Percentiles rank a stretch among this genome's conserved stretches.
Evolutionary conservation across 2,113 vertebrate species (phyloP).

Genomic region (Nibea albiflora): DNA sequence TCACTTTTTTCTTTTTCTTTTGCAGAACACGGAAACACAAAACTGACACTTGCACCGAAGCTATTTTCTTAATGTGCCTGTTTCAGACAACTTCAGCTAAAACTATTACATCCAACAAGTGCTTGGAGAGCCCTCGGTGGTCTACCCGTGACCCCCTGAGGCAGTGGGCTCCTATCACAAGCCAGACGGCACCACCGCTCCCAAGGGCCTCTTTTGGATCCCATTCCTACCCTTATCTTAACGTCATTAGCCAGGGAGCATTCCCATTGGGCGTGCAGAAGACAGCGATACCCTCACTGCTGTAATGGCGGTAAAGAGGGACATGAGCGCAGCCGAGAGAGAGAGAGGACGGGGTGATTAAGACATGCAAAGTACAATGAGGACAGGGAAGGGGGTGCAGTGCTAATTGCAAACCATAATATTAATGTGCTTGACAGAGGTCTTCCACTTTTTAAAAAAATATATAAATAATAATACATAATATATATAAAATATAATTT

Average conservation of each 20-base stretch:
- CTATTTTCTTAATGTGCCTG: background rate
- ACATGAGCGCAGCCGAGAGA: background rate
- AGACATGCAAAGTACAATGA: slow-evolving; percentile 9
- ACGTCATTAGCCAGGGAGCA: slow-evolving; percentile 33
- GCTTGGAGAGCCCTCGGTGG: slow-evolving; percentile 2
- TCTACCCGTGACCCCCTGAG: slow-evolving; percentile 46
- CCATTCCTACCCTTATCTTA: slow-evolving; percentile 60
- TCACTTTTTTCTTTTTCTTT: background rate
- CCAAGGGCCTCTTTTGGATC: slow-evolving; percentile 49
- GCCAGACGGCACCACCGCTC: slow-evolving; percentile 50
- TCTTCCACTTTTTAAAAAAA: too few species aligned
- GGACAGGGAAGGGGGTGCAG: background rate
- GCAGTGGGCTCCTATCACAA: slow-evolving; percentile 24
- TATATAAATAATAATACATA: too few species aligned
- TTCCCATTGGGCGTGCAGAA: slow-evolving; percentile 56
- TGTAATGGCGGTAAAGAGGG: slow-evolving; percentile 12
- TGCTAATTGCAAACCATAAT: background rate
- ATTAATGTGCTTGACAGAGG: background rate
- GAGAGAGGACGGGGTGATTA: background rate
- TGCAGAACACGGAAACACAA: slow-evolving; percentile 2
- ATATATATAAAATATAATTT: too few species aligned
- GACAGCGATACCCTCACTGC: slow-evolving; percentile 15
- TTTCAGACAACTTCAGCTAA: background rate
- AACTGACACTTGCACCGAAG: background rate
- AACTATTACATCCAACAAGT: background rate